Evolutionary conservation across 2,797 vertebrate species (phyloP).

Genomic region (Luscinia luscinia): DNA sequence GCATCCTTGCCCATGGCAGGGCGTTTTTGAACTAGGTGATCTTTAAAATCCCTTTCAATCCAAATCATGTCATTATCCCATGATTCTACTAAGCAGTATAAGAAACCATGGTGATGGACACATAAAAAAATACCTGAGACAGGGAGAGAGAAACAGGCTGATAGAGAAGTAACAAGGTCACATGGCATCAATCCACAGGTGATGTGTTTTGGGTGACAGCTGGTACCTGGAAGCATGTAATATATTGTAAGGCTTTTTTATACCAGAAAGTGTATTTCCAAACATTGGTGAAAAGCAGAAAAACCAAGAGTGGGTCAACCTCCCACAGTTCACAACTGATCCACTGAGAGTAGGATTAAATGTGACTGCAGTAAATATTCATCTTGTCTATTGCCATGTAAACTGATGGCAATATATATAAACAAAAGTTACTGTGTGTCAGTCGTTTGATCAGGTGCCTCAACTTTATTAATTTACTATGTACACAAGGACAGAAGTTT

Average conservation of each 20-base stretch:
- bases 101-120: neutral
- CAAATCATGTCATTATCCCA: neutral
- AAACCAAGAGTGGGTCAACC: neutral
- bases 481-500: neutral
- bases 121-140: conserved; percentile 21
- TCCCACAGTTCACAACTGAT: conserved; percentile 52
- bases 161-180: conserved; percentile 16
- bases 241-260: neutral
- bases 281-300: conserved; percentile 22
- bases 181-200: conserved; percentile 12
- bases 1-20: neutral
- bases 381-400: conserved; percentile 8
- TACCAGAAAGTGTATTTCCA: conserved; percentile 21
- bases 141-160: neutral
- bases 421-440: conserved; percentile 29
- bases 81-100: neutral
- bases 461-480: neutral
- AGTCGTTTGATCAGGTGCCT: neutral
- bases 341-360: conserved; percentile 2
- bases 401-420: conserved; percentile 32
- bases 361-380: conserved; percentile 4
- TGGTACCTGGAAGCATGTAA: conserved; percentile 8
- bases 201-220: conserved; percentile 17
- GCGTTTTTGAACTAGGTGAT: neutral
- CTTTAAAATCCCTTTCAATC: neutral